A percentile compares a stretch with the other conserved stretches of the same genome.
These are phyloP conservation scores for Drosophila paracracens DNA, from an alignment of 2,888 invertebrate species.

Conservation along the genomic window DNA sequence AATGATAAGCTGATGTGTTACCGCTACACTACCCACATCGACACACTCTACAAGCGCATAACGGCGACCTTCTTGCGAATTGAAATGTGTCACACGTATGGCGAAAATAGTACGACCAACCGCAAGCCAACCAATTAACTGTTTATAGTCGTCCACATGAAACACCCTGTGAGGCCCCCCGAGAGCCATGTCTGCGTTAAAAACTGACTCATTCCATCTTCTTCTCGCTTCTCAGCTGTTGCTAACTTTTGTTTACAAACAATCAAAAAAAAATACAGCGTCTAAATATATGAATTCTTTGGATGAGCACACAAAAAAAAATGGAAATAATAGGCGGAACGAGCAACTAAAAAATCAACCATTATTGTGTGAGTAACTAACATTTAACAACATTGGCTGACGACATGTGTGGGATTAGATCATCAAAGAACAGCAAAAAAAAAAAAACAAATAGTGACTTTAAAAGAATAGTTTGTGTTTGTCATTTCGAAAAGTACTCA, in stretches of 20 bases:
- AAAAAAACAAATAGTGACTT: not conserved
- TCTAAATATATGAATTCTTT: slow-evolving; percentile 26
- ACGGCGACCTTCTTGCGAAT: slow-evolving; percentile 49
- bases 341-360: not conserved
- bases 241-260: slow-evolving; percentile 71
- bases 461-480: not conserved
- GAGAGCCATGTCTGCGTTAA: slow-evolving; percentile 10
- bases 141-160: slow-evolving; percentile 17
- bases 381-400: not conserved
- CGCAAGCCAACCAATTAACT: slow-evolving; percentile 19
- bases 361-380: not conserved
- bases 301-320: not conserved
- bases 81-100: slow-evolving; percentile 52
- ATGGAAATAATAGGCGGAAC: not conserved
- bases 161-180: slow-evolving; percentile 32
- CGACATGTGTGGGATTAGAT: slow-evolving; percentile 3
- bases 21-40: slow-evolving; percentile 12
- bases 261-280: slow-evolving; percentile 54
- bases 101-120: slow-evolving; percentile 27
- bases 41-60: not conserved
- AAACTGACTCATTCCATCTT: slow-evolving; percentile 37
- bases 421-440: not conserved
- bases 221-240: slow-evolving; percentile 44
- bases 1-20: slow-evolving; percentile 35
- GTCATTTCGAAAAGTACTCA: not conserved